phyloP scores from a whole-genome alignment of 2,888 invertebrate species.

The Pachymerium ferrugineum region DNA sequence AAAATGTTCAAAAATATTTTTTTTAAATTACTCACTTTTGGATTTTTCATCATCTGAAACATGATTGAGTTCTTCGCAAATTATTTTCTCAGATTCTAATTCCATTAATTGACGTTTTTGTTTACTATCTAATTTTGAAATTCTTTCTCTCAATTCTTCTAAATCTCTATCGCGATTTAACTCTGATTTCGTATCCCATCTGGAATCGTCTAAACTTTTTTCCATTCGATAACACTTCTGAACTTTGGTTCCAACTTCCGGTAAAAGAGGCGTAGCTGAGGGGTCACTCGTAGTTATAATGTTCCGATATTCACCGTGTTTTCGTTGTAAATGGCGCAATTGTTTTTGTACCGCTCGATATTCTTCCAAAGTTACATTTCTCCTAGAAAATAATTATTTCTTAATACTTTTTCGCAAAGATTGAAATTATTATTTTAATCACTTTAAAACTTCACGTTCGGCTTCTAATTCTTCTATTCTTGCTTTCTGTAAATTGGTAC shows the following conservation, averaged over 20 bases:
- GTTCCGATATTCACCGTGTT: constrained; percentile 7
- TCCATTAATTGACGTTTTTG: not conserved
- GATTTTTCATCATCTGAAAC: too few species aligned
- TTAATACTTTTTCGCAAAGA: not conserved
- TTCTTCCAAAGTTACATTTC: not conserved
- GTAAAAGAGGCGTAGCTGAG: not conserved
- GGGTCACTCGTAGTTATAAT: not conserved
- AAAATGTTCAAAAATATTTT: not conserved
- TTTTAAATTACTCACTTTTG: too few species aligned
- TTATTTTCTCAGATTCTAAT: not conserved
- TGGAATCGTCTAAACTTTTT: not conserved
- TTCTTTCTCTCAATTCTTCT: not conserved
- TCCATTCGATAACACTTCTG: not conserved
- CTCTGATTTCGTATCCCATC: not conserved
- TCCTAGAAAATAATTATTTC: not conserved
- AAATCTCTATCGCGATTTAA: not conserved
- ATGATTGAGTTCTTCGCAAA: too few species aligned
- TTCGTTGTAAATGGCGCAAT: not conserved
- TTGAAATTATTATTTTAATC: not conserved
- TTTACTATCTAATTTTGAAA: not conserved
- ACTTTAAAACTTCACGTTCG: constrained; percentile 15
- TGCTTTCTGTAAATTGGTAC: not conserved
- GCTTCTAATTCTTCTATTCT: not conserved
- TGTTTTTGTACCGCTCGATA: not conserved
- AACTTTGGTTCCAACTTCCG: not conserved